phyloP scores from a whole-genome alignment of 2,113 vertebrate species.

The Chionomys nivalis region DNA sequence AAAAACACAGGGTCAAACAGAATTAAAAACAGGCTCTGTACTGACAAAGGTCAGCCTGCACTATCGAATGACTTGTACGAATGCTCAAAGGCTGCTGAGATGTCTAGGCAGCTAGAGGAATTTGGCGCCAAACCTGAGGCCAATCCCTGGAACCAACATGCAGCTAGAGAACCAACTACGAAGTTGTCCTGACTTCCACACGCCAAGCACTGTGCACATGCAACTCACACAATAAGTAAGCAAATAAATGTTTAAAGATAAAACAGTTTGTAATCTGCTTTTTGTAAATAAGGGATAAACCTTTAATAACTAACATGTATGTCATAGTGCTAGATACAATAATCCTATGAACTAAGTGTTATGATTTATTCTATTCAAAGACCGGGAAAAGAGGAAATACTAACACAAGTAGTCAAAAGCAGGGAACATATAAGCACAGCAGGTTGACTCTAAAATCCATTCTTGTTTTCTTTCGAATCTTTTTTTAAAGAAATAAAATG shows the following conservation, averaged over 20 bases:
- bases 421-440: not conserved
- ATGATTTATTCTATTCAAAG: not conserved
- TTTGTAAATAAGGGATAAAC: not conserved
- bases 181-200: not conserved
- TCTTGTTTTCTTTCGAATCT: not conserved
- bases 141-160: not conserved
- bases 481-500: not conserved
- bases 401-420: not conserved
- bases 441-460: not conserved
- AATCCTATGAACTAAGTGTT: not conserved
- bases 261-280: not conserved
- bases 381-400: not conserved
- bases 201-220: not conserved
- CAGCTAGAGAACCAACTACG: not conserved
- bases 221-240: not conserved
- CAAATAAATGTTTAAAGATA: not conserved
- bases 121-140: not conserved
- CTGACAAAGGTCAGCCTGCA: conserved; percentile 10
- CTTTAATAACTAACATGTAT: conserved; percentile 25
- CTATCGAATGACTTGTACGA: not conserved
- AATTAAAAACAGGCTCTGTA: conserved; percentile 19
- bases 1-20: not conserved
- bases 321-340: not conserved
- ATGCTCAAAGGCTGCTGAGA: not conserved
- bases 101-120: not conserved